Evolutionary conservation across 2,113 vertebrate species (phyloP).

Genomic region (Pedetes capensis): DNA sequence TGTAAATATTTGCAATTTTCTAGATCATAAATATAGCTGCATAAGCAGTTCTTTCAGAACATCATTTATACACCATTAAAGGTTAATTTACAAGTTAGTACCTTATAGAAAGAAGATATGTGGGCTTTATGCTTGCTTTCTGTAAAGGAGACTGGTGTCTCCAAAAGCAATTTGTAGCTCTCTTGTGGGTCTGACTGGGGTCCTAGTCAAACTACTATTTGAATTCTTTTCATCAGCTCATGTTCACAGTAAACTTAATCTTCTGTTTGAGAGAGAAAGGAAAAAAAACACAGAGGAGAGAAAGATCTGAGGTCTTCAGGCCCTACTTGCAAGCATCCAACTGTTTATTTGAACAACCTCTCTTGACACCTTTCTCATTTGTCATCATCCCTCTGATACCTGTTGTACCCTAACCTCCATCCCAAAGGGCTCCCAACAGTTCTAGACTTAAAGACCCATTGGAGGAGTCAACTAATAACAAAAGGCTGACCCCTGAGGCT

Average conservation of each 20-base stretch:
- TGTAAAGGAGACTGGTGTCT: constrained; percentile 86
- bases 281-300: constrained; percentile 62
- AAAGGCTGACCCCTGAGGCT: constrained; percentile 72
- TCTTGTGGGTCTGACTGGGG: constrained; percentile 83
- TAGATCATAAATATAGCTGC: constrained; percentile 90
- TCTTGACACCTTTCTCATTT: constrained; percentile 81
- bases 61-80: constrained; percentile 90
- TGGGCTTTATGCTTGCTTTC: constrained; percentile 84
- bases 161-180: constrained; percentile 87
- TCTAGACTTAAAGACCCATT: neutral
- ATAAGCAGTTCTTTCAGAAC: constrained; percentile 90
- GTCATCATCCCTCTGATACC: constrained; percentile 81
- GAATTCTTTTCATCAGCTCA: constrained; percentile 87
- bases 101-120: constrained; percentile 90
- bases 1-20: constrained; percentile 92
- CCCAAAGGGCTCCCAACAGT: neutral
- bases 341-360: constrained; percentile 85
- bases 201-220: constrained; percentile 84
- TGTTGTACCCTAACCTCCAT: constrained; percentile 67
- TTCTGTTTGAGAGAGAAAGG: constrained; percentile 80
- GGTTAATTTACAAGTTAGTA: constrained; percentile 90
- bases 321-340: constrained; percentile 79
- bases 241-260: constrained; percentile 87
- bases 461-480: constrained; percentile 60
- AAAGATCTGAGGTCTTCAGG: constrained; percentile 81